Evolutionary conservation across 2,797 vertebrate genomes (phyloP).

Genomic region (Anabas testudineus): DNA sequence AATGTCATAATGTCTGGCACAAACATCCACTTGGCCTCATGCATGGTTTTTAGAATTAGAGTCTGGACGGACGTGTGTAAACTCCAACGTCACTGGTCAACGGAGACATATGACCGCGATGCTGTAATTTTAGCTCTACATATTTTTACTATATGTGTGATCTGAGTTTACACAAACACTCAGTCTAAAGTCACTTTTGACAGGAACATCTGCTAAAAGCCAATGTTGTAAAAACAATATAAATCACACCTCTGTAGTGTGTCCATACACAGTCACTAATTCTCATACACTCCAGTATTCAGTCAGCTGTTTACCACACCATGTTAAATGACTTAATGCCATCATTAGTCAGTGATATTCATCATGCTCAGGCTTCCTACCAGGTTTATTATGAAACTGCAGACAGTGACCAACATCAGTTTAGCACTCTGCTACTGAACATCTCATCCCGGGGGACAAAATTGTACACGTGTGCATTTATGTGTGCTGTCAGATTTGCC

Average conservation of each 20-base stretch:
- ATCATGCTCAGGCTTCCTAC: conserved; percentile 5
- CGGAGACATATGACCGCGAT: too few relatives aligned
- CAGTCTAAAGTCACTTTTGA: conserved; percentile 4
- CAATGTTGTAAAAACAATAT: conserved; percentile 8
- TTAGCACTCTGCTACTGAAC: conserved; percentile 2
- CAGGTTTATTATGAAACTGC: neutral
- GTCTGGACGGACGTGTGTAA: too few relatives aligned
- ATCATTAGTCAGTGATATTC: conserved; percentile 1
- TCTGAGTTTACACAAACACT: neutral
- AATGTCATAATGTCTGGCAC: too few relatives aligned
- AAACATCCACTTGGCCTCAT: too few relatives aligned
- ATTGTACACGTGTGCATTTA: neutral
- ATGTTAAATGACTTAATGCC: conserved; percentile 1
- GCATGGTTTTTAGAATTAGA: too few relatives aligned
- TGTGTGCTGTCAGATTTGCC: conserved; percentile 23
- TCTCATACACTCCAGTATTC: neutral
- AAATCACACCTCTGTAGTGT: neutral
- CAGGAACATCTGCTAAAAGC: conserved; percentile 11
- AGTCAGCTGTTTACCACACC: conserved; percentile 9
- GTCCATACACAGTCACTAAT: conserved; percentile 1
- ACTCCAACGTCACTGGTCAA: too few relatives aligned
- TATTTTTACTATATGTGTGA: neutral
- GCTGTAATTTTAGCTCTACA: too few relatives aligned
- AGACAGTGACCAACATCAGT: conserved; percentile 13
- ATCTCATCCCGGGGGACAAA: conserved; percentile 12